phyloP scores from a whole-genome alignment of 2,888 invertebrate species.

The Belgica antarctica region DNA sequence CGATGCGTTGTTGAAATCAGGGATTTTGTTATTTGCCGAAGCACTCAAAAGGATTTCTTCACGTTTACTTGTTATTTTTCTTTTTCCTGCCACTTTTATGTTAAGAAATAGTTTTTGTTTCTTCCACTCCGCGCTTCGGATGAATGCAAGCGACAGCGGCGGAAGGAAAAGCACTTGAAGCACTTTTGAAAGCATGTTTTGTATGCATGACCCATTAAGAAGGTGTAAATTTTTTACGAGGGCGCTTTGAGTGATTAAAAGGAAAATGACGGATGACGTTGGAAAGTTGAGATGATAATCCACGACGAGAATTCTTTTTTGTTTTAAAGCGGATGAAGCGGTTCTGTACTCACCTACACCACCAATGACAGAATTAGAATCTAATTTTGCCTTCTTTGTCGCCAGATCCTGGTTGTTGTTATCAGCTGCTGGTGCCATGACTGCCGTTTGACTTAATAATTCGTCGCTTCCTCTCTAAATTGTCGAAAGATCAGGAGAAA shows the following conservation, averaged over 20 bases:
- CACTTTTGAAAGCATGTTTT: not conserved
- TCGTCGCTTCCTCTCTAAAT: constrained; percentile 95
- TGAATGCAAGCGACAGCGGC: not conserved
- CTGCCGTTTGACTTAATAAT: constrained; percentile 91
- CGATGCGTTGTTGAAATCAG: constrained; percentile 12
- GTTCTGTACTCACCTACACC: constrained; percentile 54
- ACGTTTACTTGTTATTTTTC: not conserved
- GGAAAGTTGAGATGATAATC: not conserved
- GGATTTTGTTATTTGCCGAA: constrained; percentile 34
- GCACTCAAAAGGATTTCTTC: constrained; percentile 22
- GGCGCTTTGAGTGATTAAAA: not conserved
- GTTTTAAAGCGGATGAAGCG: not conserved
- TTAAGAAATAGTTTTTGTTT: too few species aligned
- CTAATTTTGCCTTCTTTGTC: constrained; percentile 83
- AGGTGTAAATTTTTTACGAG: not conserved
- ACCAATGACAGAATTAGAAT: constrained; percentile 54
- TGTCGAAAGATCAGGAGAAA: not conserved
- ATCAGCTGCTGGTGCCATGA: constrained; percentile 91
- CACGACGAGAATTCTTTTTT: not conserved
- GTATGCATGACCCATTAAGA: not conserved
- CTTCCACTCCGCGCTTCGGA: too few species aligned
- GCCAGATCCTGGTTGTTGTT: constrained; percentile 90
- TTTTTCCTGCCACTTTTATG: too few species aligned
- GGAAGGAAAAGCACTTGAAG: not conserved
- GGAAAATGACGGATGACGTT: not conserved